Evolutionary conservation across 2,113 vertebrate genomes (phyloP).

Genomic region (Gadus chalcogrammus): DNA sequence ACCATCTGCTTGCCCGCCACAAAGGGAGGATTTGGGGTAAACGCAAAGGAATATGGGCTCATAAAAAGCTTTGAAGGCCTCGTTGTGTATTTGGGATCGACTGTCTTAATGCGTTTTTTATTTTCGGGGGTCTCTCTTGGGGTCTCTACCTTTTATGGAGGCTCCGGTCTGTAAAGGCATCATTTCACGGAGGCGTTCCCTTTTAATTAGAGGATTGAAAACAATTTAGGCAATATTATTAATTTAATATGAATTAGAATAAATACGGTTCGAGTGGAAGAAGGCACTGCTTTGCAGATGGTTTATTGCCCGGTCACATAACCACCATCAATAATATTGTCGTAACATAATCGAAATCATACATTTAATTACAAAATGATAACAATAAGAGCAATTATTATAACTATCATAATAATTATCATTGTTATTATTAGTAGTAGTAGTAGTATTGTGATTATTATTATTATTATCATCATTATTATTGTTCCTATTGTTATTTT

Average conservation of each 20-base stretch:
- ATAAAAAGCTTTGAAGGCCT: conserved; percentile 75
- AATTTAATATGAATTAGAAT: conserved; percentile 23
- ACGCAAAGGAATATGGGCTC: conserved; percentile 67
- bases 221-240: conserved; percentile 40
- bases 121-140: conserved; percentile 41
- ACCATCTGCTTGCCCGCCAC: conserved; percentile 97
- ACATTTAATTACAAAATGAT: neutral
- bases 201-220: conserved; percentile 56
- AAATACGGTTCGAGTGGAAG: neutral
- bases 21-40: conserved; percentile 89
- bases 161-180: conserved; percentile 38
- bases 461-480: neutral
- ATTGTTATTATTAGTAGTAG: no score
- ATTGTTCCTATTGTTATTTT: neutral
- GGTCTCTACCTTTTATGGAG: conserved; percentile 28
- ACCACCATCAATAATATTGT: neutral
- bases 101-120: conserved; percentile 69
- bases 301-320: neutral
- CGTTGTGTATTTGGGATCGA: conserved; percentile 73
- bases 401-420: neutral
- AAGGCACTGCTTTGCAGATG: no score
- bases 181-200: conserved; percentile 75
- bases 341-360: neutral
- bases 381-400: neutral
- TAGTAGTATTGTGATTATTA: neutral